Evolutionary conservation across 1,140 invertebrate genomes (phyloP), one percentile per base, ranked within the genome.

Genomic region (Dysdera silvatica): DNA sequence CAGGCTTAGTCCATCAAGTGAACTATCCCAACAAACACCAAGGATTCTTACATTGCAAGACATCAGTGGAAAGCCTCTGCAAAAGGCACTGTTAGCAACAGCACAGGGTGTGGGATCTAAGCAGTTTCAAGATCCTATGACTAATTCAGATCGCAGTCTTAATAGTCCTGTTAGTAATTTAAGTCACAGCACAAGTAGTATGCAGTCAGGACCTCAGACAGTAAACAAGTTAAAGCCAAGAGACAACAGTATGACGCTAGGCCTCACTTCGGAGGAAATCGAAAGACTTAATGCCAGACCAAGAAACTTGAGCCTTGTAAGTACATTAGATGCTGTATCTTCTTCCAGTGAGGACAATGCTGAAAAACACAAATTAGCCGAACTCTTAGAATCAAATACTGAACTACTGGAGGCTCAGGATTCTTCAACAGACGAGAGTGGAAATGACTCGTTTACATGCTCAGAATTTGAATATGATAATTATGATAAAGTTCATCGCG

Each of bases 391-490:
- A 43, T 72, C 72, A 7, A 76, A 76, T 51, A 74, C 74, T 16
- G 74, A 77, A 55, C 62, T 73, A 7, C 47, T 74, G 20, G 72
- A 74, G 63, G 69, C 69, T 28, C 67, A 64, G 47, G 76, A 80
- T 58, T 91, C 89, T 4, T 91, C 89, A 2, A 92, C 91, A 6
- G 91, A 95, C 71, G 92, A 95, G 74, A 93, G 89, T 73, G 91
- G 90, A 4, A 95, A 96, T 77, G 94, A 98, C 72, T 95, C 92
- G 65, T 98, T 97, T 78, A 97, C 93, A 0, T 97, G 93, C 76
- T 97, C 93, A 0, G 93, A 98, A 79, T 96, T 96, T 73, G 94
- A 98, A 75, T 95, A 95, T 74, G 93, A 97, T 70, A 89, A 91
- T 71, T 89, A 87, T 66, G 77, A 90, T 23, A 85, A 80, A 53